These are phyloP conservation scores for Pelvicachromis taeniatus DNA, from an alignment of 2,113 vertebrate genomes.

Conservation along the genomic window DNA sequence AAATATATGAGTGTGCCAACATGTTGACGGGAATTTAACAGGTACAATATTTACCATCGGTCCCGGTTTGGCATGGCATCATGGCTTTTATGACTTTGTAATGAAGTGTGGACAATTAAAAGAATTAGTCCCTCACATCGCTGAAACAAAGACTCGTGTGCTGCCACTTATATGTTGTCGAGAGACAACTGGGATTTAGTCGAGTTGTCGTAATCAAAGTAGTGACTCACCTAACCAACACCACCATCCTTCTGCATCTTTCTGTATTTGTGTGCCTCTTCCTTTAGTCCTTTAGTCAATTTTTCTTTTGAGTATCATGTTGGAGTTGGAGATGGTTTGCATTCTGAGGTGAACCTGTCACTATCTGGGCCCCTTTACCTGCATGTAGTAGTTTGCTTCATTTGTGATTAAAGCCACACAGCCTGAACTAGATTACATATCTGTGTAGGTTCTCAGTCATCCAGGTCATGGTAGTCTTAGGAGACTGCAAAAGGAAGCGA, in stretches of 20 bases:
- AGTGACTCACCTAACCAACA: background rate
- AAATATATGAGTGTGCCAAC: background rate
- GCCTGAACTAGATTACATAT: background rate
- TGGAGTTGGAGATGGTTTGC: background rate
- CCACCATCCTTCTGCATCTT: background rate
- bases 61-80: background rate
- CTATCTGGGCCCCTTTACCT: background rate
- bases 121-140: background rate
- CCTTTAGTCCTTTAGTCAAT: background rate
- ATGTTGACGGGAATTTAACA: background rate
- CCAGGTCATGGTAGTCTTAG: background rate
- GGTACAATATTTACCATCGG: background rate
- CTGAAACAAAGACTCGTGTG: background rate
- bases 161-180: background rate
- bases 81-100: background rate
- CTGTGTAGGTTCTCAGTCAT: background rate
- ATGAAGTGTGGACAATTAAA: background rate
- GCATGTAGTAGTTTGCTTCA: background rate
- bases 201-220: background rate
- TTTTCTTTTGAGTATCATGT: background rate
- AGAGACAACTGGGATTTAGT: background rate
- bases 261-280: background rate
- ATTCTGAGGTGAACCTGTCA: background rate
- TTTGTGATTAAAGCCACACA: background rate
- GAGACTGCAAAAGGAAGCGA: background rate